Evolutionary conservation across 2,113 vertebrate species (phyloP), one percentile per base, ranked within the genome.

Genomic region (Varanus komodoensis): DNA sequence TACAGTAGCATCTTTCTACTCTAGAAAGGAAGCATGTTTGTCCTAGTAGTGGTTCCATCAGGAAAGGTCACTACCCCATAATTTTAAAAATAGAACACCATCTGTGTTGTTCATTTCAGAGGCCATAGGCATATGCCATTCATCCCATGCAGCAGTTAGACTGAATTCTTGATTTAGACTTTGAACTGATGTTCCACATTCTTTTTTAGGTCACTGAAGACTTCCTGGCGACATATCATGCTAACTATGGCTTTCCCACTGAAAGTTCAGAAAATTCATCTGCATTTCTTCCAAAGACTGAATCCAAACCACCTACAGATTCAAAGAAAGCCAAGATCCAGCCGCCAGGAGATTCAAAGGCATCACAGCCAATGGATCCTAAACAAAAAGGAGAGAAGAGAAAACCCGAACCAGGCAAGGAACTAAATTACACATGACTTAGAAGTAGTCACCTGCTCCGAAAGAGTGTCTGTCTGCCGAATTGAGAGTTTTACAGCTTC

Each of bases 201-300:
- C 95, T 14, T 94, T 92, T 96, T 19, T 95, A 99, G 99, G 97
- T 99, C 96, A 99, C 98, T 7, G 98, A 99, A 92, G 99, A 99
- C 96, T 99, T 99, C 95, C 95, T 99, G 52, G 99, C 99, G 85
- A 98, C 98, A 0, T 99, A 99, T 87, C 99, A 99, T 50, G 99
- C 99, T 80, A 99, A 98, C 97, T 99, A 99, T 54, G 99, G 99
- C 88, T 98, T 99, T 92, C 93, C 94, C 73, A 89, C 97, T 48
- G 98, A 98, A 44, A 97, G 96, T 44, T 87, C 89, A 83, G 94
- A 96, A 9, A 96, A 95, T 8, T 97, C 96, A 0, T 96, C 96
- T 80, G 92, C 87, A 89, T 95, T 97, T 19, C 91, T 90, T 68
- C 73, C 95, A 69, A 89, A 93, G 48, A 2, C 90, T 48, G 93